Base-by-base conservation (phyloP, 2,113 vertebrate genomes). In the Neodontobutis hainanensis region DNA sequence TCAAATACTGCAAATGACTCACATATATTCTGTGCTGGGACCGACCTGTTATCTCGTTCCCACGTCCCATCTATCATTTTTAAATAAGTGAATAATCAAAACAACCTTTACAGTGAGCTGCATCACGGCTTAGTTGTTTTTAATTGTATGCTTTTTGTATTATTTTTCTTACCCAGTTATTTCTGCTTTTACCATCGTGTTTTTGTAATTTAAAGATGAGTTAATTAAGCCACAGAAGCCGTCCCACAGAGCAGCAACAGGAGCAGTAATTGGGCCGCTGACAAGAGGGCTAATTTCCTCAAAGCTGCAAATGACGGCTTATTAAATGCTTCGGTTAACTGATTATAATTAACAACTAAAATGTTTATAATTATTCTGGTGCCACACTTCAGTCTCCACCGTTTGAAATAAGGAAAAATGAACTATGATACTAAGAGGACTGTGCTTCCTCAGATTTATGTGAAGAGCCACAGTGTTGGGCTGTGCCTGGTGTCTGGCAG, bases 401-500 rank as follows among this genome's bases (percentile, higher is more conserved):
- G 32, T 64, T 61, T 44, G 36, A 11, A 53, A 14, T 32, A 40
- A n/a, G 34, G 51, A 10, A 52, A 47, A 58, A n/a, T 0, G 43
- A 56, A 46, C 71, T 61, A 11, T 36, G 59, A 62, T 58, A 11
- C 40, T 27, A 27, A 44, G 65, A 66, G 58, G 68, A 65, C 4
- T 51, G 8, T 70, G 75, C 89, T 10, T 32, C 35, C 27, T 36
- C 12, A 3, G 52, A 12, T 38, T 55, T 82, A 75, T 83, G 83
- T 78, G 82, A 88, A 84, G 82, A 80, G 40, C 27, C 35, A 66
- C 65, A 65, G 52, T 72, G 2, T 61, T 66, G 50, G 69, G 69
- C 80, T 65, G 61, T 11, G 74, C 62, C 72, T 47, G 74, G 61
- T 77, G 65, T 60, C 70, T 90, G 87, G 87, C 83, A 42, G 5